These are phyloP conservation scores for Phymatocera aterrima DNA, from an alignment of 2,888 invertebrate genomes.

Conservation along the genomic window DNA sequence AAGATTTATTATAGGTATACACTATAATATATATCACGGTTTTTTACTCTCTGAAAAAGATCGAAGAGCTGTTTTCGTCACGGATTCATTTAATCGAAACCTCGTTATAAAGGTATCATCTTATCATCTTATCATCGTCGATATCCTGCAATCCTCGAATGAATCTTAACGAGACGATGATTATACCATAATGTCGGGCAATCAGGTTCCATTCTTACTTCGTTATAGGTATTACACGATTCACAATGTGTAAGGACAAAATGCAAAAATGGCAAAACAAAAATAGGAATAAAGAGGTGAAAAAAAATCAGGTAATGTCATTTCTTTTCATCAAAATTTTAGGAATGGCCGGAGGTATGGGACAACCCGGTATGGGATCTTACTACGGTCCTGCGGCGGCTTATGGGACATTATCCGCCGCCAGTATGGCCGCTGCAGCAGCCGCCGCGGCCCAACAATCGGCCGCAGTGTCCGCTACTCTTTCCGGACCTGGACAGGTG, in stretches of 20 bases:
- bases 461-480: slow-evolving; percentile 82
- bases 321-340: slow-evolving; percentile 59
- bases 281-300: background rate
- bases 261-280: no score
- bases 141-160: no score
- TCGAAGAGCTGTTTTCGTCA: no score
- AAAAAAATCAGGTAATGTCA: background rate
- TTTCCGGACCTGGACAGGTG: slow-evolving; percentile 83
- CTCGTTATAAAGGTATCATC: background rate
- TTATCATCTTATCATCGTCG: no score
- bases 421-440: slow-evolving; percentile 84
- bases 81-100: no score
- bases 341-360: slow-evolving; percentile 86
- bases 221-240: no score
- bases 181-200: no score
- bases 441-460: slow-evolving; percentile 84
- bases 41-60: no score
- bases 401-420: slow-evolving; percentile 84
- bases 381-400: slow-evolving; percentile 85
- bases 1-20: slow-evolving; percentile 1
- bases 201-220: no score
- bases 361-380: slow-evolving; percentile 81
- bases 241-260: no score
- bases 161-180: no score
- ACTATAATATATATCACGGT: no score